phyloP scores from a whole-genome alignment of 2,113 vertebrate species.

The Ia io region DNA sequence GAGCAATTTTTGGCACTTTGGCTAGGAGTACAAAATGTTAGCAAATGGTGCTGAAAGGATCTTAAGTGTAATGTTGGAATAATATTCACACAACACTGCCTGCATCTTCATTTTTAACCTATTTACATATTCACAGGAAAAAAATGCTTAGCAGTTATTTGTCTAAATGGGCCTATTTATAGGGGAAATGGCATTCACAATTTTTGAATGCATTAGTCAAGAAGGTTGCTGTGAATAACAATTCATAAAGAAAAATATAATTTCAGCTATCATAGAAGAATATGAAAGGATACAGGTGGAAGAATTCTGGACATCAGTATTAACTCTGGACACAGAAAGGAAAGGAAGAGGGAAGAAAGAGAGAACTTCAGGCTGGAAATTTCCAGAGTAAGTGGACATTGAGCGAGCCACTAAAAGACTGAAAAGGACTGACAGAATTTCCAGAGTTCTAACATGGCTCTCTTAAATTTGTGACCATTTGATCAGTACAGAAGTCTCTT shows the following conservation, averaged over 20 bases:
- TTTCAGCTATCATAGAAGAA: slow-evolving; percentile 14
- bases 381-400: not conserved
- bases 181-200: slow-evolving; percentile 70
- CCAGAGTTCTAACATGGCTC: not conserved
- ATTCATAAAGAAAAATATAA: slow-evolving; percentile 57
- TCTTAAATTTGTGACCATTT: not conserved
- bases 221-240: slow-evolving; percentile 51
- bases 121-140: slow-evolving; percentile 83
- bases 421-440: not conserved
- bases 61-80: slow-evolving; percentile 80
- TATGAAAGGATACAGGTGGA: not conserved
- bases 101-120: slow-evolving; percentile 78
- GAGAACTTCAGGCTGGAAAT: not conserved
- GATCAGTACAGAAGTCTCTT: not conserved
- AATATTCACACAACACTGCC: slow-evolving; percentile 78
- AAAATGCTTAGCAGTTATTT: slow-evolving; percentile 75
- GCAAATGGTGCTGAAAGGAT: slow-evolving; percentile 82
- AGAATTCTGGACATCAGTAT: slow-evolving; percentile 18
- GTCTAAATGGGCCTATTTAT: slow-evolving; percentile 74
- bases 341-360: not conserved
- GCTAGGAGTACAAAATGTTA: slow-evolving; percentile 82
- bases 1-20: slow-evolving; percentile 84
- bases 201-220: slow-evolving; percentile 74
- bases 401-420: not conserved
- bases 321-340: slow-evolving; percentile 27